Evolutionary conservation across 2,113 vertebrate species (phyloP).

Genomic region (Strigops habroptila): DNA sequence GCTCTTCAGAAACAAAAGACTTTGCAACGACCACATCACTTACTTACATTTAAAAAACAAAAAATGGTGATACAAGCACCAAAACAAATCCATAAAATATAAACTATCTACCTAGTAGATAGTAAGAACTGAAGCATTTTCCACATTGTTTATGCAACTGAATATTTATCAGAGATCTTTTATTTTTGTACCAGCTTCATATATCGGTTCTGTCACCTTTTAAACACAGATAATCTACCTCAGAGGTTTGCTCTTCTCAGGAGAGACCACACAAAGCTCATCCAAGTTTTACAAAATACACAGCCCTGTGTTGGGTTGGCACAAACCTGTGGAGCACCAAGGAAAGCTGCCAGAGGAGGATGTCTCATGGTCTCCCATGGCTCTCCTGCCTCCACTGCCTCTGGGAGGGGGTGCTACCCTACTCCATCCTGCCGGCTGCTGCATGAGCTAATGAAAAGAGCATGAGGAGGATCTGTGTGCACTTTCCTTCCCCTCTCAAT

Average conservation of each 20-base stretch:
- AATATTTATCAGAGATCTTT: not conserved
- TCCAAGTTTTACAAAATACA: not conserved
- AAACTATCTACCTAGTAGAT: not conserved
- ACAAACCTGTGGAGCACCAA: not conserved
- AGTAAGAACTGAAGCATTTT: not conserved
- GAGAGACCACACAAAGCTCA: not conserved
- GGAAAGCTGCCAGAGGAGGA: not conserved
- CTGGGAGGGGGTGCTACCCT: not conserved
- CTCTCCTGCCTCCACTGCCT: not conserved
- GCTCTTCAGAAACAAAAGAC: not conserved
- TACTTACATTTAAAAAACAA: not conserved
- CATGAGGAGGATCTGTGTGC: not conserved
- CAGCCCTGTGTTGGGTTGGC: fast-evolving
- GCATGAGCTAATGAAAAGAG: not conserved
- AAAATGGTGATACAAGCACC: not conserved
- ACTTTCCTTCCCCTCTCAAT: not conserved
- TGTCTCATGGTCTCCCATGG: fast-evolving
- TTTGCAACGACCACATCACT: not conserved
- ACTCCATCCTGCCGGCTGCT: fast-evolving
- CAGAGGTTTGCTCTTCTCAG: not conserved
- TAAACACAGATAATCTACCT: not conserved
- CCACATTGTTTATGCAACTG: not conserved
- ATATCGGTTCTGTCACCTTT: not conserved
- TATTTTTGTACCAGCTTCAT: not conserved
- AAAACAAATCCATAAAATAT: not conserved